Evolutionary conservation across 2,888 invertebrate genomes (phyloP).

Genomic region (Andrena trimmerana): DNA sequence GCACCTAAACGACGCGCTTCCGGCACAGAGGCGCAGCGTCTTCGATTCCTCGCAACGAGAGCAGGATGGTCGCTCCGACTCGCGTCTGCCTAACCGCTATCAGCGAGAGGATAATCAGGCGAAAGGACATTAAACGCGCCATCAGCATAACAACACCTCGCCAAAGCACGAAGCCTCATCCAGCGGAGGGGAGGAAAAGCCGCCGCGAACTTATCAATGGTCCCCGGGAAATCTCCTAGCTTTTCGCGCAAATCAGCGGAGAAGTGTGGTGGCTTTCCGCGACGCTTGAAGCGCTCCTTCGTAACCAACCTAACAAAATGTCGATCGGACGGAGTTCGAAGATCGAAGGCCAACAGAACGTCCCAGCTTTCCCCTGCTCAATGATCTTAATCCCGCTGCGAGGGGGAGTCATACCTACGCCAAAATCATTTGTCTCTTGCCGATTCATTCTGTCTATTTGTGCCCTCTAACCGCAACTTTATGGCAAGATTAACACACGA

Average conservation of each 20-base stretch:
- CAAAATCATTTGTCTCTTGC: constrained; percentile 9
- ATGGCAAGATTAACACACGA: constrained; percentile 49
- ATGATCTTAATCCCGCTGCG: constrained; percentile 36
- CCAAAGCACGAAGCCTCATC: constrained; percentile 16
- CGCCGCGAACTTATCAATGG: neutral
- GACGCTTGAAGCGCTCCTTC: constrained; percentile 4
- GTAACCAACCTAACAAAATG: constrained; percentile 30
- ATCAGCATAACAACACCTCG: constrained; percentile 34
- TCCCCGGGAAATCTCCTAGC: neutral
- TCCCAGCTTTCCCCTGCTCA: constrained; percentile 28
- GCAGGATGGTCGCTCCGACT: constrained; percentile 31
- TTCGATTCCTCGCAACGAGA: constrained; percentile 37
- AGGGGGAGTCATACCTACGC: constrained; percentile 1
- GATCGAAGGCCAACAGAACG: neutral
- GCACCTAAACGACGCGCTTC: constrained; percentile 51
- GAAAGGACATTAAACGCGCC: constrained; percentile 45
- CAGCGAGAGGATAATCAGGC: constrained; percentile 40
- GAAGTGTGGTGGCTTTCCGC: constrained; percentile 6
- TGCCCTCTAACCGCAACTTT: constrained; percentile 50
- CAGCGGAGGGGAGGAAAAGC: neutral
- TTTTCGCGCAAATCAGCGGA: neutral
- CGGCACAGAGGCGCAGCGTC: constrained; percentile 47
- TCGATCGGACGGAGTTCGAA: neutral
- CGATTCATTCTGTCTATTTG: constrained; percentile 18
- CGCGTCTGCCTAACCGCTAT: constrained; percentile 50